Evolutionary conservation across 2,113 vertebrate species (phyloP), one percentile per base, ranked within the genome.

Genomic region (Beaufortia kweichowensis): DNA sequence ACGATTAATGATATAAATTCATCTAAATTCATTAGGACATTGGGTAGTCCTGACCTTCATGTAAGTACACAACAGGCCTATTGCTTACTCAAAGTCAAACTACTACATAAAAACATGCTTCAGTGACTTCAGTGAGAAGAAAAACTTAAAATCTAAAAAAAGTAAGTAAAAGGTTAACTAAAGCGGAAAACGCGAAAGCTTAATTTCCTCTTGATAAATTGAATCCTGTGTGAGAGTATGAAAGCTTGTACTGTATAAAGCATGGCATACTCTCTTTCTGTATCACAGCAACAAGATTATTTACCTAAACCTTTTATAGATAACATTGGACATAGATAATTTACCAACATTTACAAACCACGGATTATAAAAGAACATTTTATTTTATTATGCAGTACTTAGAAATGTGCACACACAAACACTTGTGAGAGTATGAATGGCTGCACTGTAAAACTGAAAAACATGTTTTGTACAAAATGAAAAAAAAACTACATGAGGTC

Each of bases 191-290:
- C 67, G 77, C 72, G 71, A 60, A 11, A 24, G 84, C 48, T 87
- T 88, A 61, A 82, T 87, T 87, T 89, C 85, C 87, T 90, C 87
- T 87, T 85, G 84, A 88, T 83, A 82, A 85, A 81, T 84, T 76
- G 68, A 56, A 77, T 56, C 64, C 56, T 84, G 9, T 76, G 72
- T 17, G 39, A 41, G 75, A 75, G 67, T 48, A 23, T 78, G 79
- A 84, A 82, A 70, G 28, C 71, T 71, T 83, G 78, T 53, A 77
- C 84, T 83, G 55, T 23, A 23, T 76, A 43, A 76, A 72, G 29
- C 21, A 14, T 23, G 23, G 28, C 33, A 72, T 64, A 55, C 55
- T 26, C 55, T 55, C 21, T 14, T 23, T 46, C 17, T 28, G 15
- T 12, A 14, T 26, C 12, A 29, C 0, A 19, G 26, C 28, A 23